These are phyloP conservation scores for Fulmarus glacialis DNA, from an alignment of 2,113 vertebrate genomes.

Conservation along the genomic window DNA sequence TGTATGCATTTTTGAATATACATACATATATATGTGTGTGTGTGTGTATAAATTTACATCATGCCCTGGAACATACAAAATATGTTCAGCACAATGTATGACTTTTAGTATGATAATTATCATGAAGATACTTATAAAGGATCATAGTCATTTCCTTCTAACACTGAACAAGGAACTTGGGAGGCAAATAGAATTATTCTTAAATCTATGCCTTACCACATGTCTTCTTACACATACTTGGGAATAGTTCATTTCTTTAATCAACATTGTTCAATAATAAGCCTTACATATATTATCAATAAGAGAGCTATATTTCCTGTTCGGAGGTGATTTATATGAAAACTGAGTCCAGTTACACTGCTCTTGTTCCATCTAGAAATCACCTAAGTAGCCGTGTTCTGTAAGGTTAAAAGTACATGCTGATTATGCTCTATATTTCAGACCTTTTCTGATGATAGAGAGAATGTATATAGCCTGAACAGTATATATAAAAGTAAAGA, in stretches of 20 bases:
- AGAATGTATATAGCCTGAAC: background rate
- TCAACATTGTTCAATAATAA: background rate
- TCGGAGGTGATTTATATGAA: background rate
- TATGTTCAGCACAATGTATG: background rate
- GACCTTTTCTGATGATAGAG: background rate
- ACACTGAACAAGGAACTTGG: background rate
- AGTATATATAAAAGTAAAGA: background rate
- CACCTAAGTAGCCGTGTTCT: background rate
- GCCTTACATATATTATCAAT: background rate
- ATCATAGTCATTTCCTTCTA: background rate
- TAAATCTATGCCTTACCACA: background rate
- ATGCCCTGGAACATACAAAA: background rate
- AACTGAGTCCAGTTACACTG: background rate
- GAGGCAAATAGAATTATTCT: background rate
- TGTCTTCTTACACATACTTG: background rate
- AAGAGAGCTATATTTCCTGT: background rate
- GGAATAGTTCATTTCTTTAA: background rate
- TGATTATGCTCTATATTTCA: background rate
- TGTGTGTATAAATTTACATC: background rate
- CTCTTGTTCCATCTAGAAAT: background rate
- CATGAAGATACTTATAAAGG: background rate
- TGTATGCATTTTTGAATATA: background rate
- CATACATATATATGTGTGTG: fast-evolving
- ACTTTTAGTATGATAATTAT: background rate
- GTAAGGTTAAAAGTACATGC: background rate